phyloP scores from a whole-genome alignment of 2,888 invertebrate genomes.

The Tuta absoluta region DNA sequence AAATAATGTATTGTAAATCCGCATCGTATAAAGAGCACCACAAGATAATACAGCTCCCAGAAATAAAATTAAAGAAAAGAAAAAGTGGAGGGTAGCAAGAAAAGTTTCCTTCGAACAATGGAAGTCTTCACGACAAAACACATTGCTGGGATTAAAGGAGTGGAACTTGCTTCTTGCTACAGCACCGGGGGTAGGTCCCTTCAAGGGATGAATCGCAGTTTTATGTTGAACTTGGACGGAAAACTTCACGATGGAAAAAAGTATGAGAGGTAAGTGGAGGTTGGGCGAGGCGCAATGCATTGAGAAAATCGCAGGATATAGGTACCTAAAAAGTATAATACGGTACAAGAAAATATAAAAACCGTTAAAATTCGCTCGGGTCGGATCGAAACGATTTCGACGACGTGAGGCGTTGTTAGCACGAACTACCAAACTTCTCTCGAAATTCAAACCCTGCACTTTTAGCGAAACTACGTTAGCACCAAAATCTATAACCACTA shows the following conservation, averaged over 20 bases:
- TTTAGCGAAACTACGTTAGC: no score
- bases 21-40: slow-evolving; percentile 36
- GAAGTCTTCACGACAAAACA: slow-evolving; percentile 71
- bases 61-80: slow-evolving; percentile 74
- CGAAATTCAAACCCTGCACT: no score
- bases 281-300: slow-evolving; percentile 4
- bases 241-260: slow-evolving; percentile 11
- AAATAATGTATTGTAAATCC: no score
- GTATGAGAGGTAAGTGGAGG: slow-evolving; percentile 27
- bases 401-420: no score
- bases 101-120: slow-evolving; percentile 70
- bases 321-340: not conserved
- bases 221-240: slow-evolving; percentile 9
- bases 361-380: no score
- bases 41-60: slow-evolving; percentile 57
- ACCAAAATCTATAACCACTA: no score
- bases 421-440: no score
- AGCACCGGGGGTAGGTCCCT: not conserved
- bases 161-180: slow-evolving; percentile 35
- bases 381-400: no score
- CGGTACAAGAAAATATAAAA: not conserved
- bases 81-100: slow-evolving; percentile 49
- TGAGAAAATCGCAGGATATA: not conserved
- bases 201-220: slow-evolving; percentile 34
- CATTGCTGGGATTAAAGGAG: slow-evolving; percentile 71